Percentiles rank a stretch among this genome's conserved stretches.
These are phyloP conservation scores for Osmerus mordax DNA, from an alignment of 2,113 vertebrate species.

Conservation along the genomic window DNA sequence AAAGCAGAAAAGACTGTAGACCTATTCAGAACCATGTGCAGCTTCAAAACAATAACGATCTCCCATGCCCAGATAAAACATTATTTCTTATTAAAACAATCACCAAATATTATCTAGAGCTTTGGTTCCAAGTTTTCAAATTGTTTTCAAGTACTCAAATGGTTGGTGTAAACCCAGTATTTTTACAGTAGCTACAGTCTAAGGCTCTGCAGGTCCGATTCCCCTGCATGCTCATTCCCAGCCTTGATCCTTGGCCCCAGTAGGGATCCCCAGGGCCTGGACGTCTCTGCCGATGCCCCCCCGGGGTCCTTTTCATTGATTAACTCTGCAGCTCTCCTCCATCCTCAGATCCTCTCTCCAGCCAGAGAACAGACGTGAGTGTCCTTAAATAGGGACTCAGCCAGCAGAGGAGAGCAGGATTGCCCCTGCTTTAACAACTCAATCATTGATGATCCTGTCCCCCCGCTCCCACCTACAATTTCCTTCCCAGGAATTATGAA, in stretches of 20 bases:
- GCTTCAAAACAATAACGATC: no score
- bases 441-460: constrained; percentile 40
- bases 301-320: constrained; percentile 59
- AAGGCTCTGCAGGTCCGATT: neutral
- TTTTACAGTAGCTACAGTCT: neutral
- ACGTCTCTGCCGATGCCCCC: constrained; percentile 33
- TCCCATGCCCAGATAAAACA: no score
- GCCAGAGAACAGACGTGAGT: constrained; percentile 44
- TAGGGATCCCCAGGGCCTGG: neutral
- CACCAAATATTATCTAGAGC: no score
- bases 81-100: no score
- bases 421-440: constrained; percentile 34
- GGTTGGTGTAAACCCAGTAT: neutral
- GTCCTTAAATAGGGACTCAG: constrained; percentile 34
- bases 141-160: neutral
- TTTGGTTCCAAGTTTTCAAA: no score
- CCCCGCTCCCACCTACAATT: constrained; percentile 19
- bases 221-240: constrained; percentile 1
- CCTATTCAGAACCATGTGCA: no score
- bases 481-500: constrained; percentile 27
- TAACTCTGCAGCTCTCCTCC: constrained; percentile 46
- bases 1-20: neutral
- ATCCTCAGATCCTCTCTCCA: constrained; percentile 36
- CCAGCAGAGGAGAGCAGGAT: neutral
- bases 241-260: constrained; percentile 7